Base-by-base conservation (phyloP, 2,797 vertebrate species). In the Mionectes olivaceus region DNA sequence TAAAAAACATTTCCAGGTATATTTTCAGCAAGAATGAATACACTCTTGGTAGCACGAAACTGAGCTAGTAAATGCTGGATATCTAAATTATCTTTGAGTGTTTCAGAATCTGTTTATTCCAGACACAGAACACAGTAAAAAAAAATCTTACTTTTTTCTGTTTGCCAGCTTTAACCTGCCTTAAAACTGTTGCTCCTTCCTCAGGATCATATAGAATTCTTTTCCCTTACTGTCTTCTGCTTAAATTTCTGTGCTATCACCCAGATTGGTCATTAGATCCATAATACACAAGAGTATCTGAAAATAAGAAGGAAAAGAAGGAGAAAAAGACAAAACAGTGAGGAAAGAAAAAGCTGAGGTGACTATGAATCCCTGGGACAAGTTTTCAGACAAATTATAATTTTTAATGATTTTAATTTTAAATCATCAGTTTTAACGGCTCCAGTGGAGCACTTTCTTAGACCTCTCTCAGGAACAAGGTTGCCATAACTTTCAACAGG, bases 1-100 rank as follows among this genome's bases (percentile, higher is more conserved):
- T 88, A 93, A 94, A 92, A 93, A 90, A 74, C 28, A 30, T 63
- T 91, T 89, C 18, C 49, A 67, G 28, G 65, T 49, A 50, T 61
- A 86, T 88, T 97, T 95, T 68, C 47, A 90, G 39, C 32, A 56
- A 88, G 56, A 81, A 77, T 14, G 44, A 89, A 57, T 22, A 25
- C 4, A 8, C 12, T 84, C 65, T 41, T 3, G 7, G 8, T 73
- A 79, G 13, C 74, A 89, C 0, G 0, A 95, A 90, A 8, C 5
- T 22, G 25, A 35, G 8, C 2, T 18, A 19, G 30, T 10, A 74
- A 71, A 35, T 35, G 15, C 12, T 39, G 55, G 87, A 50, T 71
- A 71, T 30, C 18, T 24, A 71, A 60, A 44, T 52, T 1, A 13
- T 43, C 50, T 85, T 21, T 41, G n/a, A 85, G 32, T 44, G 8